Conservation (phyloP, 2,888 invertebrate genomes). For the Galerucella pusilla region DNA sequence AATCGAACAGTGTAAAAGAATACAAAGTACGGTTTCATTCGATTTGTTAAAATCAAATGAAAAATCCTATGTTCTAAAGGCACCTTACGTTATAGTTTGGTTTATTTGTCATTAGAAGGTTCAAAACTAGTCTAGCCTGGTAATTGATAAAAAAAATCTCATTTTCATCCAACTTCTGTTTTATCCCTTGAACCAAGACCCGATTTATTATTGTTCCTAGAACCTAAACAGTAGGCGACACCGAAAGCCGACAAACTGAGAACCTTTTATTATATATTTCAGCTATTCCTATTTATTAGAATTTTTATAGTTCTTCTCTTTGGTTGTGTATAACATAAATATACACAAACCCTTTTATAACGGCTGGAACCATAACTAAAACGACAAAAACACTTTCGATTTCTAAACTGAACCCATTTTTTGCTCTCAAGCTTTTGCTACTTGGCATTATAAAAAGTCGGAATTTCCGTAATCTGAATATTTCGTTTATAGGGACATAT, state of each 20-base stretch:
- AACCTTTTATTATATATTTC: conserved; percentile 51
- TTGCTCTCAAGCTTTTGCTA: conserved; percentile 39
- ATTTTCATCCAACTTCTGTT: background rate
- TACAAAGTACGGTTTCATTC: too few species aligned
- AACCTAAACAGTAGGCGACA: conserved; percentile 54
- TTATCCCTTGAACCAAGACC: background rate
- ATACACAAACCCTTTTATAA: conserved; percentile 48
- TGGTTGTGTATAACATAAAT: conserved; percentile 35
- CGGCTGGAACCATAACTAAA: conserved; percentile 47
- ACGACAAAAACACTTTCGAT: conserved; percentile 52
- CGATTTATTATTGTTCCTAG: conserved; percentile 43
- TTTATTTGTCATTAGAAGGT: too few species aligned
- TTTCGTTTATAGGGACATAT: conserved; percentile 28
- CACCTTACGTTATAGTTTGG: too few species aligned
- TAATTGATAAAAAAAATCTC: too few species aligned
- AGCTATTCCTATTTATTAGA: conserved; percentile 48
- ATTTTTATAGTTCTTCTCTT: conserved; percentile 53
- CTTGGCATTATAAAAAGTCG: conserved; percentile 9
- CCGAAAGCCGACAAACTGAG: conserved; percentile 52
- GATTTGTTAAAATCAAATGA: too few species aligned
- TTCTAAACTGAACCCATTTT: conserved; percentile 46
- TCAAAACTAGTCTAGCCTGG: too few species aligned
- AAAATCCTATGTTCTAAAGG: too few species aligned
- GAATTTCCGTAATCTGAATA: conserved; percentile 32
- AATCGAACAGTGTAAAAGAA: too few species aligned